Percentiles rank a stretch among this genome's conserved stretches.
phyloP scores from a whole-genome alignment of 2,888 invertebrate species.

The Nomada ferruginata region DNA sequence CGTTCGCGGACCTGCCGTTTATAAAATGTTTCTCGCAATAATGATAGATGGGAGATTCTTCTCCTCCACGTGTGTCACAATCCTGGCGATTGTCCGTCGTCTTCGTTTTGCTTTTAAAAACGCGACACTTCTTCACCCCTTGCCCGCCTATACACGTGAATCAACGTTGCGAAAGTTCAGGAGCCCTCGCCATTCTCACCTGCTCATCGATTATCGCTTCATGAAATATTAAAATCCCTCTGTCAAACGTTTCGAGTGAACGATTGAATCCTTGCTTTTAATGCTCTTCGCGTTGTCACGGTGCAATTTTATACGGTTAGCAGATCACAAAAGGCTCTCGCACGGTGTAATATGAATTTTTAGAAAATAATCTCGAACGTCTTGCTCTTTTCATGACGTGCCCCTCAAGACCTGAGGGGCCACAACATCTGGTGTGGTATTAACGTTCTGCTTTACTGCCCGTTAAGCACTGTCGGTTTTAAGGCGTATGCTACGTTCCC shows the following conservation, averaged over 20 bases:
- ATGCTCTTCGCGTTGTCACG: neutral
- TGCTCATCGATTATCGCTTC: conserved; percentile 35
- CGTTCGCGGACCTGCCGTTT: conserved; percentile 45
- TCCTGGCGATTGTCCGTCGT: conserved; percentile 3
- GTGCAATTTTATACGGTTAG: neutral
- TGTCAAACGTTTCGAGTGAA: conserved; percentile 26
- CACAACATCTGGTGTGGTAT: too few relatives aligned
- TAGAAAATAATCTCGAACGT: neutral
- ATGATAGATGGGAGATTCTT: conserved; percentile 53
- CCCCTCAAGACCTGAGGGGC: too few relatives aligned
- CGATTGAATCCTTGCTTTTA: neutral
- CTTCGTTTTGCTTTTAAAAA: conserved; percentile 7
- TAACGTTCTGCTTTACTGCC: too few relatives aligned
- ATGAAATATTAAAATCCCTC: conserved; percentile 33
- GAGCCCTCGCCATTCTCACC: conserved; percentile 2
- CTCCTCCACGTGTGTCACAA: conserved; percentile 46
- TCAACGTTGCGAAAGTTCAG: neutral
- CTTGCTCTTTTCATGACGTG: neutral
- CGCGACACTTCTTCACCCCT: conserved; percentile 6
- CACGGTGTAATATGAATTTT: neutral
- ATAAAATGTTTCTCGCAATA: conserved; percentile 60
- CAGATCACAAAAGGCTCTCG: neutral
- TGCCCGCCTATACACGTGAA: neutral
- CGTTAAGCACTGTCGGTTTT: too few relatives aligned
- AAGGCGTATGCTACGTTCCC: too few relatives aligned